Conservation (phyloP, 2,113 vertebrate genomes). For the Candoia aspera region DNA sequence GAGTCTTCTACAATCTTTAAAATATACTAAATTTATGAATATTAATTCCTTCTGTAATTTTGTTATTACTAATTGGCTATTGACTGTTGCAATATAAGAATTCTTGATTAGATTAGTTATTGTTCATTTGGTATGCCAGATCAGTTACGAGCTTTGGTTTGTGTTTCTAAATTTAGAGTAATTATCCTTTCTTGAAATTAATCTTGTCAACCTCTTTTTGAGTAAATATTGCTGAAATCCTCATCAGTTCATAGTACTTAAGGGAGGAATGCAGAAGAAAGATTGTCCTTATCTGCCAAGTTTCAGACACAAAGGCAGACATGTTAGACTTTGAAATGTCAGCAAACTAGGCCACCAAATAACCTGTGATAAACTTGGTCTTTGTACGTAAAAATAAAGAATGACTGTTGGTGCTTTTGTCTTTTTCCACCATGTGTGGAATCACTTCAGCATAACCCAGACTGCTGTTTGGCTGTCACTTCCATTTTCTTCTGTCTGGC, state of each 20-base stretch:
- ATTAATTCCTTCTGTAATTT: background rate
- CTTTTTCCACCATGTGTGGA: conserved; percentile 16
- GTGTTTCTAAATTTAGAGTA: background rate
- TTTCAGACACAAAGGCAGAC: conserved; percentile 18
- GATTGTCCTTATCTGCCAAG: conserved; percentile 34
- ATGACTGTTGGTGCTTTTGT: conserved; percentile 13
- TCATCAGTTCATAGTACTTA: conserved; percentile 2
- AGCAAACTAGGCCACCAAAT: conserved; percentile 38
- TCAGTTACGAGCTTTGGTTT: rapidly evolving
- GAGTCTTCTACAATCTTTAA: background rate
- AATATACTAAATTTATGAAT: background rate
- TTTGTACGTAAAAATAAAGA: background rate
- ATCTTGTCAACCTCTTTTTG: conserved; percentile 10
- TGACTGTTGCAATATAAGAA: background rate
- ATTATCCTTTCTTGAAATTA: conserved; percentile 13
- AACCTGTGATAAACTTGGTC: conserved; percentile 49
- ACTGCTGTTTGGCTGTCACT: rapidly evolving
- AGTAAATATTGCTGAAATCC: background rate
- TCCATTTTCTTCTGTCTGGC: background rate
- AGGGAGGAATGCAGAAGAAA: background rate
- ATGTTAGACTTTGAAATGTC: conserved; percentile 35
- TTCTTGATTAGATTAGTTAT: background rate
- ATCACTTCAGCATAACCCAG: background rate
- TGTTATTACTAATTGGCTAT: background rate
- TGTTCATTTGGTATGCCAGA: background rate